Percentiles rank a stretch among this genome's conserved stretches.
Conservation (phyloP, 2,888 invertebrate genomes). For the Hypselothyrea guttata region DNA sequence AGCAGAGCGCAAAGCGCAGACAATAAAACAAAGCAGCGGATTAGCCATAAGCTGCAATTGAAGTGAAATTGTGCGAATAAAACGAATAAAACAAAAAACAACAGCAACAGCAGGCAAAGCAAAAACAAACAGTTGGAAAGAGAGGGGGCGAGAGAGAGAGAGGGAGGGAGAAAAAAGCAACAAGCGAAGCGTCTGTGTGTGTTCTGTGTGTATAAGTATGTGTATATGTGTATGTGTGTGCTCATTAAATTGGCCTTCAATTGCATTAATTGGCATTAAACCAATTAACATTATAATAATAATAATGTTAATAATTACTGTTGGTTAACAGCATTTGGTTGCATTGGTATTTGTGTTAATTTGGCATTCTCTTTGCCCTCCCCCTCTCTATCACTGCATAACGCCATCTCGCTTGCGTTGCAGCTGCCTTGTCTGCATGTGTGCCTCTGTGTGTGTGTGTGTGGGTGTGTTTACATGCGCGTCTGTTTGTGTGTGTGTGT, state of each 20-base stretch:
- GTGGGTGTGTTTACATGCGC: constrained; percentile 14
- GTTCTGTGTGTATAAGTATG: constrained; percentile 18
- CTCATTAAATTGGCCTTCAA: constrained; percentile 60
- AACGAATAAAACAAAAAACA: constrained; percentile 30
- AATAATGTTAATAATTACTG: no score
- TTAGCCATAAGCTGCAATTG: constrained; percentile 57
- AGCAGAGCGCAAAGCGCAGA: constrained; percentile 31
- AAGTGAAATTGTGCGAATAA: constrained; percentile 54
- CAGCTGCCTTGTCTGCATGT: constrained; percentile 24
- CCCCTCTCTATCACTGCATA: constrained; percentile 22
- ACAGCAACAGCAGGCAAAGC: no score
- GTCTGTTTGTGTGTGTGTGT: constrained; percentile 18
- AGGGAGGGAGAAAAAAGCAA: no score
- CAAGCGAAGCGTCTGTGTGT: constrained; percentile 11
- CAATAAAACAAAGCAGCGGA: constrained; percentile 58
- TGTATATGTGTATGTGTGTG: constrained; percentile 24
- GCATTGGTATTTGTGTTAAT: constrained; percentile 60
- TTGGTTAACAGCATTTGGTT: no score
- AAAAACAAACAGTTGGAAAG: neutral
- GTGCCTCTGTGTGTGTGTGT: constrained; percentile 11
- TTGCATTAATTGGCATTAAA: constrained; percentile 61
- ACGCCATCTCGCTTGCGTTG: constrained; percentile 8
- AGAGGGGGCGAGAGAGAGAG: no score
- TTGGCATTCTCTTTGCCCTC: constrained; percentile 23
- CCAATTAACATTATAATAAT: no score